Evolutionary conservation across 2,888 invertebrate species (phyloP), one percentile per base, ranked within the genome.

Genomic region (Temnothorax unifasciatus): DNA sequence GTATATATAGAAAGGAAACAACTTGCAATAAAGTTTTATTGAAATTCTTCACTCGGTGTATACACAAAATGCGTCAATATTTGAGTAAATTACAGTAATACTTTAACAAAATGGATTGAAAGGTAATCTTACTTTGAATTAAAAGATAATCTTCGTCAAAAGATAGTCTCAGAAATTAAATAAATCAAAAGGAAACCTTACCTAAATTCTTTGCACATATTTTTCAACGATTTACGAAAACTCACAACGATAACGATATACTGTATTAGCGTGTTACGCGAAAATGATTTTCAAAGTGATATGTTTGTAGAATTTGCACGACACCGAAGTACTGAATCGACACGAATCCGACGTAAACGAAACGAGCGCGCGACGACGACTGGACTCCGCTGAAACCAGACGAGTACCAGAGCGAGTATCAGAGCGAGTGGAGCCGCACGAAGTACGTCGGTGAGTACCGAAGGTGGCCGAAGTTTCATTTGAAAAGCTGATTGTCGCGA

Each of bases 291-390:
- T 44, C 18, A n/a, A 29, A 29, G 3, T 3, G 15, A 9, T 44
- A 15, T 18, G 47, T 34, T n/a, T 57, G 9, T 44, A 13, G 18
- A 13, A 13, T 50, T 34, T 18, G 21, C 68, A 54, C 18, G 29
- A 73, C 44, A 41, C 54, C 44, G 63, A 57, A 77, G 66, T 79
- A 86, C 85, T 63, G 15, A 18, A 84, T 84, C 68, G 79, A 85
- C 82, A 47, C n/a, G 18, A 79, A 88, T 76, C 38, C 85, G 85
- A 89, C 52, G 69, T 89, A 84, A 87, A 88, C 90, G 81, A 90
- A 88, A 90, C 90, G 90, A 90, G 89, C 90, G 93, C 93, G 93
- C 93, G 91, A 91, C 90, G 90, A 91, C 92, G 92, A 93, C 93
- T 79, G 64, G 47, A 71, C 13, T 69, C 34, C 50, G 25, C 66